Conservation (phyloP, 2,888 invertebrate species). For the Laothoe populi region DNA sequence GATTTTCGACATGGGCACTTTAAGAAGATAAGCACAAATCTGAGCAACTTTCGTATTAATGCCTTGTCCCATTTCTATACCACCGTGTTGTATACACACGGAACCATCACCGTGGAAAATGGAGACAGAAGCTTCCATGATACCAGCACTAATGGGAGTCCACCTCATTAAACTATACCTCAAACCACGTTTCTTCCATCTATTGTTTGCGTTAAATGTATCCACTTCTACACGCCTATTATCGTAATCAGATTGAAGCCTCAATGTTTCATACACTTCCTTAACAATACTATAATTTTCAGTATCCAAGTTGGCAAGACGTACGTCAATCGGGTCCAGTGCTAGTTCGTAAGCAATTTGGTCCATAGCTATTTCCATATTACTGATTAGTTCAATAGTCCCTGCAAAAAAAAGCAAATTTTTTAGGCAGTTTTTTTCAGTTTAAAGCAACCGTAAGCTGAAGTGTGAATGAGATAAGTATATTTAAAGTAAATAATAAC, state of each 20-base stretch:
- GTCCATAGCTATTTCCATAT: slow-evolving; percentile 86
- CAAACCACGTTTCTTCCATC: slow-evolving; percentile 89
- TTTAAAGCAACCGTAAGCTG: no score
- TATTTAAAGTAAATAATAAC: no score
- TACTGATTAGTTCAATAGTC: slow-evolving; percentile 80
- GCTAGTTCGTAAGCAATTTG: slow-evolving; percentile 80
- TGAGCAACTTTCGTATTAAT: slow-evolving; percentile 88
- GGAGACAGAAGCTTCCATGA: slow-evolving; percentile 79
- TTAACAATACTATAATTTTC: slow-evolving; percentile 48
- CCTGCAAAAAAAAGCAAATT: slow-evolving; percentile 45
- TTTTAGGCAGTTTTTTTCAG: no score
- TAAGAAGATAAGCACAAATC: slow-evolving; percentile 86
- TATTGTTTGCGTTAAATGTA: slow-evolving; percentile 85
- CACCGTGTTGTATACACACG: slow-evolving; percentile 87
- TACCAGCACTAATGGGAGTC: slow-evolving; percentile 57
- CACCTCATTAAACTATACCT: slow-evolving; percentile 86
- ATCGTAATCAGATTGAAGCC: slow-evolving; percentile 78
- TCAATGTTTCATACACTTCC: slow-evolving; percentile 80
- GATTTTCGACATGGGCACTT: slow-evolving; percentile 86
- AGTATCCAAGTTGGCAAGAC: slow-evolving; percentile 75
- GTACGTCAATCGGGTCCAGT: slow-evolving; percentile 84
- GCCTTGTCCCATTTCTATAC: slow-evolving; percentile 90
- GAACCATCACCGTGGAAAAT: slow-evolving; percentile 87
- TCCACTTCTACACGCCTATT: slow-evolving; percentile 72
- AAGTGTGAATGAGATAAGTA: no score